Evolutionary conservation across 2,888 invertebrate species (phyloP), one percentile per base, ranked within the genome.

Genomic region (Agrilus mali): DNA sequence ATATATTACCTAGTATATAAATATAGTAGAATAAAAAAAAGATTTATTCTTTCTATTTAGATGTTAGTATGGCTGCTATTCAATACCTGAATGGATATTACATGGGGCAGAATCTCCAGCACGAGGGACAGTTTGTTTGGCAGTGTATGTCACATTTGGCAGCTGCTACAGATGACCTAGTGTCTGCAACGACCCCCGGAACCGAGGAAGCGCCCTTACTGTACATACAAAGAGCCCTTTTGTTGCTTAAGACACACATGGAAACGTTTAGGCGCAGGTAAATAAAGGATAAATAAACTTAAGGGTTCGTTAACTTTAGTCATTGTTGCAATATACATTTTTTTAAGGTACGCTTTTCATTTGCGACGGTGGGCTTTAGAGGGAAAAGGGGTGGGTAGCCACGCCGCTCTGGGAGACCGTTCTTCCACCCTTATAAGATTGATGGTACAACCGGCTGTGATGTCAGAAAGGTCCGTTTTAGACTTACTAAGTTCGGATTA

Each of bases 71-170:
- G 80, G 86, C 92, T 3, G 93, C 94, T 1, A 94, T 94, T 54
- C 90, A 93, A 61, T 92, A 92, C 62, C 74, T 95, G 43, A 95
- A 94, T 64, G 84, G 85, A 59, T 93, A 90, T 66, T 95, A 94
- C 66, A 90, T 94, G 79, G 87, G 89, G 7, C 86, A 90, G 47
- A 87, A 89, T 59, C 64, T 94, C 36, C 86, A 90, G 52, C 82
- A 89, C 55, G 94, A 94, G 66, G 85, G 86, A 46, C 93, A 94
- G 60, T 95, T 95, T 64, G 86, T 95, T 1, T 80, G 87, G 35
- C 84, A 90, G 52, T 94, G 94, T 63, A 94, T 94, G 93, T 84
- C 85, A 40, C 88, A 90, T 64, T 71, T 94, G 36, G 82, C 84
- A 31, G 86, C 85, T 35, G 87, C 90, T 1, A 83, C 87, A 1